These are phyloP conservation scores for Corvus cornix DNA, from an alignment of 2,113 vertebrate species.

Conservation along the genomic window DNA sequence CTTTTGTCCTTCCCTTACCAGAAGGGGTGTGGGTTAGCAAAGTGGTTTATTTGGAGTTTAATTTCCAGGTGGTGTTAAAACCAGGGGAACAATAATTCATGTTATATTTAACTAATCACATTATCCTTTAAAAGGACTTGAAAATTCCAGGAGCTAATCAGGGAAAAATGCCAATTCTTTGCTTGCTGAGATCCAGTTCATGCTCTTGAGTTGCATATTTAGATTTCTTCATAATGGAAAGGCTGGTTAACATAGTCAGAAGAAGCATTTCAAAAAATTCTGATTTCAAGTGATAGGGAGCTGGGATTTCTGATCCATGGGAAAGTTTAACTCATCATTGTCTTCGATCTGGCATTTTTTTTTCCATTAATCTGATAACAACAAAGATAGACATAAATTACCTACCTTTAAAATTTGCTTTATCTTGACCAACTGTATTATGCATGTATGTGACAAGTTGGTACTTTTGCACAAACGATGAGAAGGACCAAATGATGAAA, in stretches of 20 bases:
- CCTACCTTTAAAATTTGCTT: background rate
- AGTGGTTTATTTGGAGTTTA: background rate
- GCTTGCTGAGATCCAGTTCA: background rate
- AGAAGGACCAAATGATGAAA: background rate
- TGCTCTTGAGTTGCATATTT: background rate
- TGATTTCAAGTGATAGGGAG: background rate
- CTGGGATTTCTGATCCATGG: background rate
- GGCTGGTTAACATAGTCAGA: background rate
- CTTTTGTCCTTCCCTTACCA: background rate
- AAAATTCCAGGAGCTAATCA: background rate
- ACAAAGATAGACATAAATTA: background rate
- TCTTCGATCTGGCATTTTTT: background rate
- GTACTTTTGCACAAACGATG: background rate
- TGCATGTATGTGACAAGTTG: background rate
- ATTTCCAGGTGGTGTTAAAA: background rate
- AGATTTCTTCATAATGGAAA: background rate
- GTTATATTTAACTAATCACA: background rate
- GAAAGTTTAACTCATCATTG: background rate
- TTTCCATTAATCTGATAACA: background rate
- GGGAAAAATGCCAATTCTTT: background rate
- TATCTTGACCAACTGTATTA: background rate
- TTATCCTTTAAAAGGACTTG: background rate
- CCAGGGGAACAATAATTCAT: background rate
- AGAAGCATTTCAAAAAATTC: background rate
- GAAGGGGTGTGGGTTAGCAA: background rate